Base-by-base conservation (phyloP, 2,888 invertebrate species). In the Galeruca laticollis region DNA sequence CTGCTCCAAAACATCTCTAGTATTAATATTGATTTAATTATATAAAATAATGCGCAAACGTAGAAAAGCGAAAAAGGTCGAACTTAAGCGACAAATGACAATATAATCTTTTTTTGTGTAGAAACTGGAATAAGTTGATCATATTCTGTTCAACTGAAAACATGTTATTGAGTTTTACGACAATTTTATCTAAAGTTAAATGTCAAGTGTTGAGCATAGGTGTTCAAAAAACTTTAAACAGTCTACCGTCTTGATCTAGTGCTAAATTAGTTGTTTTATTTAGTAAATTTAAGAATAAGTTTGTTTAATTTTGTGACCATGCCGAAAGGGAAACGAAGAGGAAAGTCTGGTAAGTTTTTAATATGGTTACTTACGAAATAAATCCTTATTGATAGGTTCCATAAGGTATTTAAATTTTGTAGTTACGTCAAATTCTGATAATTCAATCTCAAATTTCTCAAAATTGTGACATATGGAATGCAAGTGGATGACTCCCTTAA, bases 231-330 rank as follows among this genome's bases (percentile, higher is more conserved):
- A 89, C 88, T 88, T 90, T 89, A 90, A 91, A 92, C 90, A 90
- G 89, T 91, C 90, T 90, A 88, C 92, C 92, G 86, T 93, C 92
- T 91, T 93, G 93, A 93, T 93, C 89, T 87, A 89, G 89, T 88
- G 87, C 87, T 86, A 86, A 86, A 84, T 87, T 87, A 85, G 86
- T 87, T 87, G 88, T 88, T 86, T 87, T 84, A 83, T 87, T 87
- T 84, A 87, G 87, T 87, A 86, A 86, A 87, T 86, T 86, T 86
- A 86, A 84, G 82, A 81, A 83, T 78, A 82, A 82, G 71, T 76
- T 76, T 75, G 71, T 76, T 77, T 78, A 74, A 75, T 76, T 78
- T 79, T 75, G 81, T 84, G 77, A 91, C 83, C 87, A 93, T 93
- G 93, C 92, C 92, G 86, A 93, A 92, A 89, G 91, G 92, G 86